phyloP scores from a whole-genome alignment of 2,113 vertebrate genomes.

The Istiophorus platypterus region DNA sequence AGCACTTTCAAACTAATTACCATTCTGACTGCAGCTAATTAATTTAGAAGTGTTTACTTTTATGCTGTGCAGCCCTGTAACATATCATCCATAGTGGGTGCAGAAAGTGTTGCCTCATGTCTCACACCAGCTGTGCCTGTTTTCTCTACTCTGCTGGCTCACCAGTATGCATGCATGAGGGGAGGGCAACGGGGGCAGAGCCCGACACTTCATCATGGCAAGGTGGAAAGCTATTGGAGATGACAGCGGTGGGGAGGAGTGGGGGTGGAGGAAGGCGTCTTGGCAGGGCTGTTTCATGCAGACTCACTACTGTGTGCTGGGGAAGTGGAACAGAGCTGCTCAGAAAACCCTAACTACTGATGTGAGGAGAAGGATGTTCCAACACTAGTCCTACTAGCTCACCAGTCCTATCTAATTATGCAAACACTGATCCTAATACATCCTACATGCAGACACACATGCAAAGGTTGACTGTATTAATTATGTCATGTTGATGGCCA shows the following conservation, averaged over 20 bases:
- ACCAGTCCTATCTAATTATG: constrained; percentile 21
- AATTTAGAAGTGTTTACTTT: constrained; percentile 69
- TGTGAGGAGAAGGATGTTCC: constrained; percentile 15
- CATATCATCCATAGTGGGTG: constrained; percentile 52
- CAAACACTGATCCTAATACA: constrained; percentile 21
- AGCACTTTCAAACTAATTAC: constrained; percentile 66
- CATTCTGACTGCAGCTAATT: constrained; percentile 67
- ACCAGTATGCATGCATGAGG: constrained; percentile 51
- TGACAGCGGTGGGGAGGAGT: constrained; percentile 25
- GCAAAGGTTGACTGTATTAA: constrained; percentile 10
- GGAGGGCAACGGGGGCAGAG: constrained; percentile 49
- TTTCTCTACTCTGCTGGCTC: constrained; percentile 63
- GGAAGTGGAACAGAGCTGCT: constrained; percentile 29
- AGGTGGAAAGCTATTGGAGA: constrained; percentile 56
- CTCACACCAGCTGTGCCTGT: constrained; percentile 70
- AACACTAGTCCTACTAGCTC: constrained; percentile 15
- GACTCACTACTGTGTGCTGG: constrained; percentile 40
- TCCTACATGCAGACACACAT: neutral
- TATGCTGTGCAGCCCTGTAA: constrained; percentile 45
- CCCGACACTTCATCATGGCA: constrained; percentile 57
- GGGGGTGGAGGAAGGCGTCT: neutral
- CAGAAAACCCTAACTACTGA: constrained; percentile 24
- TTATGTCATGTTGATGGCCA: neutral
- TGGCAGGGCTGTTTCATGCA: constrained; percentile 41
- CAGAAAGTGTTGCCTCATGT: constrained; percentile 55